Base-by-base conservation (phyloP, 2,888 invertebrate species). In the Agrotis exclamationis region DNA sequence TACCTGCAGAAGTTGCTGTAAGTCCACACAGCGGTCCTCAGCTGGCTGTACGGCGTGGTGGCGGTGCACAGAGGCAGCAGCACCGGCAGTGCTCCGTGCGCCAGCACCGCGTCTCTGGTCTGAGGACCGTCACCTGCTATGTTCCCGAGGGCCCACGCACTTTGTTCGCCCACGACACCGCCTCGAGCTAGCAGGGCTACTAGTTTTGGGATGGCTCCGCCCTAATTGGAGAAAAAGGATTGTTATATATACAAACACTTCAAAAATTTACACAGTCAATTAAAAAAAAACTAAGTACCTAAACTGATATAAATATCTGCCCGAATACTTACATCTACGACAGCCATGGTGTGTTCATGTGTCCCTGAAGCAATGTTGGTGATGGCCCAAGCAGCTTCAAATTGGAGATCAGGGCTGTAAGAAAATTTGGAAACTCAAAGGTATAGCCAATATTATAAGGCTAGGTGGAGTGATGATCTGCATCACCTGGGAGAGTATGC, bases 71-170 rank as follows among this genome's bases (percentile, higher is more conserved):
- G 95, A 2, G 96, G 94, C 59, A 98, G 90, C 20, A 99, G 93
- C 7, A 71, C 77, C 0, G 97, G 97, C 84, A 99, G 95, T 39
- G 98, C 97, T 20, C 97, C 98, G 73, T 96, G 93, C 0, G 92
- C 90, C 11, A 99, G 97, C 57, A 99, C 98, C 69, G 97, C 93
- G 94, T 99, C 99, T 58, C 99, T 96, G 0, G 98, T 97, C 18
- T 93, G 94, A 0, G 98, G 97, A 0, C 98, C 98, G 92, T 99
- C 98, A 48, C 99, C 99, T 13, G 99, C 99, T 86, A 99, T 99
- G 94, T 99, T 99, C 80, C 99, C 99, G n/a, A 99, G 96, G 0
- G 99, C 99, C 99, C 98, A 99, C 0, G 99, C 98, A n/a, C 99
- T 98, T 92, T 99, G 99, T 89, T 99, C 99, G 1, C 98, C 98